Base-by-base conservation (phyloP, 2,888 invertebrate species). In the Vesta saturnalis region DNA sequence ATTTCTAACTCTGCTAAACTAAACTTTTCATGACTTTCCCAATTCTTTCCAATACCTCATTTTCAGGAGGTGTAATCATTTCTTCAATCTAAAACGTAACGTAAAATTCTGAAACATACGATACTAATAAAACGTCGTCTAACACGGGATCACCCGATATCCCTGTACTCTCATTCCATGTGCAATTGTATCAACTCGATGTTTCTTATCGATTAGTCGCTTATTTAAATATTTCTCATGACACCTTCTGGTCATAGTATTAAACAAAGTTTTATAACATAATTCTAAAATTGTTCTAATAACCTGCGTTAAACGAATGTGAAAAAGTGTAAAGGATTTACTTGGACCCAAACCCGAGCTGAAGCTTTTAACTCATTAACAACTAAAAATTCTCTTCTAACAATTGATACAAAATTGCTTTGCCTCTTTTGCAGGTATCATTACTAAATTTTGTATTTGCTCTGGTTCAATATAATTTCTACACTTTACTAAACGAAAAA, bases 401-500 rank as follows among this genome's bases (percentile, higher is more conserved):
- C 72, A 99, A 85, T 74, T 90, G 91, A 83, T 96, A 97, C 0
- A 95, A 92, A 12, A 96, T 84, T 72, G 93, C 81, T 97, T 97
- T 1, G 95, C 94, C 82, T 97, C 96, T 82, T 97, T 98, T 19
- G 94, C 92, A 0, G 95, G 94, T 76, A 98, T 90, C 97, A 98
- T 96, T 0, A 94, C 96, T 74, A 93, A 86, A 77, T 94, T 94
- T 81, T 97, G 96, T 66, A 98, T 93, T 80, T 94, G 92, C 71
- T 95, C 96, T 76, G 96, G 95, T 82, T 97, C 97, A 67, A 97
- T 90, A 79, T 90, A 95, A 74, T 92, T 92, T 79, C 93, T 93
- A 43, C 87, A 83, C 57, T 92, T 88, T 30, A 98, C 90, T 70
- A 98, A 88, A 70, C 96, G 91, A 82, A 96, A 97, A 79, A 96